Evolutionary conservation across 2,797 vertebrate genomes (phyloP).

Genomic region (Anguilla anguilla): DNA sequence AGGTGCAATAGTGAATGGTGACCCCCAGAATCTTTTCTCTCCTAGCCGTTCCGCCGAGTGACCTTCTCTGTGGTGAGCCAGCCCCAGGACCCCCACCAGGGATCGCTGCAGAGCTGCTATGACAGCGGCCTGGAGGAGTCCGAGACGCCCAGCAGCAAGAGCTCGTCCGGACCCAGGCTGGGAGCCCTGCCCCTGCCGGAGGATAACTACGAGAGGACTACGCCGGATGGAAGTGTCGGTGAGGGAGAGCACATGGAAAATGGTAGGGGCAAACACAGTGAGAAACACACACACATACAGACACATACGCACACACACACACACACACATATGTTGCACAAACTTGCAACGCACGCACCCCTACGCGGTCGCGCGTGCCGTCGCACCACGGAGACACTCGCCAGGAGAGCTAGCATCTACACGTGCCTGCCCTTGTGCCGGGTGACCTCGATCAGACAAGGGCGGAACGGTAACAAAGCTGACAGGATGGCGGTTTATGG

Average conservation of each 20-base stretch:
- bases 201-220: constrained; percentile 99
- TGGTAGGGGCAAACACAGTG: constrained; percentile 89
- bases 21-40: constrained; percentile 98
- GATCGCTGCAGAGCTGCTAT: constrained; percentile 99
- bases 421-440: background rate
- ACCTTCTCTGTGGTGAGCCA: constrained; percentile 99
- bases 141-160: constrained; percentile 99
- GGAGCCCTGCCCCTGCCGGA: constrained; percentile 98
- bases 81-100: constrained; percentile 99
- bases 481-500: background rate
- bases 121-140: constrained; percentile 99
- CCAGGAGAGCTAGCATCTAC: background rate
- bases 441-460: background rate
- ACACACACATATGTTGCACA: background rate
- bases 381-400: background rate
- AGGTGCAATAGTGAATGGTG: constrained; percentile 63
- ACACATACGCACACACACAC: background rate
- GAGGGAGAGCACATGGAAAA: constrained; percentile 99
- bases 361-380: background rate
- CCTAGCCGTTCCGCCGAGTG: constrained; percentile 99
- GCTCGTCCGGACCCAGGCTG: constrained; percentile 97
- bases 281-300: background rate
- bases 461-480: background rate
- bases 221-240: constrained; percentile 99
- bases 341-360: background rate